A percentile compares a stretch with the other conserved stretches of the same genome.
Conservation (phyloP, 1,140 invertebrate genomes). For the Tetramorium simillimum region DNA sequence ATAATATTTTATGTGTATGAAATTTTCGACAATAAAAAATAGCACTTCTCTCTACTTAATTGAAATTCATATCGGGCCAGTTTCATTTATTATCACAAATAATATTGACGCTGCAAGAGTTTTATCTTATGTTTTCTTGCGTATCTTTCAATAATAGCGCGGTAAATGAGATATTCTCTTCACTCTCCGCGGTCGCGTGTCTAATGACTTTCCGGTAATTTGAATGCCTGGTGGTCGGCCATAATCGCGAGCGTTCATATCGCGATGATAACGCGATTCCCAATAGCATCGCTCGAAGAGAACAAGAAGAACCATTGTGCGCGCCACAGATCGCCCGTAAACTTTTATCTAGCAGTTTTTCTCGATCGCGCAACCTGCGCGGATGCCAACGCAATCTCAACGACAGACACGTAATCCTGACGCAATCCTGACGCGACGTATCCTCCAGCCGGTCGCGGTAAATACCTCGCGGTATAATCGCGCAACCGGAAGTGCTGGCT, state of each 20-base stretch:
- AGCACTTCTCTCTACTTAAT: too few relatives aligned
- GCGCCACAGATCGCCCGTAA: background rate
- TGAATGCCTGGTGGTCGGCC: constrained; percentile 13
- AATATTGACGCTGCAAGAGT: background rate
- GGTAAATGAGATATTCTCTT: background rate
- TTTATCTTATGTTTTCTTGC: background rate
- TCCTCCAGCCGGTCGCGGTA: background rate
- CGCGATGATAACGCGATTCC: constrained; percentile 30
- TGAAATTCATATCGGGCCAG: too few relatives aligned
- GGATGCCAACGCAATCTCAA: background rate
- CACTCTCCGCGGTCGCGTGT: background rate
- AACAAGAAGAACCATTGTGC: constrained; percentile 3
- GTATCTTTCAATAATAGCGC: background rate
- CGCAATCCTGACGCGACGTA: background rate
- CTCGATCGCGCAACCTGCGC: background rate
- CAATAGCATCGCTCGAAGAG: background rate
- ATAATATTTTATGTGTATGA: too few relatives aligned
- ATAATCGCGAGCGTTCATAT: constrained; percentile 19
- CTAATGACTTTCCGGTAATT: constrained; percentile 37
- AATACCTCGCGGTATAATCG: background rate
- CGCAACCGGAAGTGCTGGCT: background rate
- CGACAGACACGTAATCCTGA: background rate
- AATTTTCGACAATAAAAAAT: too few relatives aligned
- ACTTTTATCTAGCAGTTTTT: background rate
- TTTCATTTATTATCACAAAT: background rate